Evolutionary conservation across 1,140 invertebrate species (phyloP).

Genomic region (Gerris buenoi): DNA sequence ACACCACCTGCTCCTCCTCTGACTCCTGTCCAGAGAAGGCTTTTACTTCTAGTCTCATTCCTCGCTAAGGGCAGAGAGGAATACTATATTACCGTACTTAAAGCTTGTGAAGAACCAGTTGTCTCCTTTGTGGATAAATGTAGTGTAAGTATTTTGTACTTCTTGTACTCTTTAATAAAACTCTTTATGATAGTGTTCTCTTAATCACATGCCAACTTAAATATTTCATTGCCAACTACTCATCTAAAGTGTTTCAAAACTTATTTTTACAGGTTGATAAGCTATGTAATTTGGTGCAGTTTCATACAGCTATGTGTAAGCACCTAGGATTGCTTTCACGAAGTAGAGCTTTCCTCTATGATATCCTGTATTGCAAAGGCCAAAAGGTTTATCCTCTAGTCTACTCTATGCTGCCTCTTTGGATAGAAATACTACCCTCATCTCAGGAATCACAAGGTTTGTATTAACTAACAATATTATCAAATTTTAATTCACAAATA

Average conservation of each 20-base stretch:
- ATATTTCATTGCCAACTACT: too few relatives aligned
- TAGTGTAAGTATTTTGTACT: not conserved
- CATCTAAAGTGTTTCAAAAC: too few relatives aligned
- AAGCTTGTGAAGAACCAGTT: not conserved
- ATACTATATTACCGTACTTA: not conserved
- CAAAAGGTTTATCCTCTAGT: not conserved
- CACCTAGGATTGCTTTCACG: not conserved
- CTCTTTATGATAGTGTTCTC: too few relatives aligned
- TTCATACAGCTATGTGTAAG: not conserved
- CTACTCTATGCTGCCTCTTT: not conserved
- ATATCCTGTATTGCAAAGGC: not conserved
- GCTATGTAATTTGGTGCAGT: not conserved
- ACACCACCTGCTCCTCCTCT: conserved; percentile 4
- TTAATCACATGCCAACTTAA: too few relatives aligned
- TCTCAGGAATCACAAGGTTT: not conserved
- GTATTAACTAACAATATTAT: too few relatives aligned
- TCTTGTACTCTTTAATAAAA: too few relatives aligned
- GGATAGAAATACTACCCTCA: not conserved
- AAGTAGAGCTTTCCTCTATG: not conserved
- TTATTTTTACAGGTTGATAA: not conserved
- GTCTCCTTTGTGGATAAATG: not conserved
- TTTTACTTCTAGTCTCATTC: not conserved
- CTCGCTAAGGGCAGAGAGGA: not conserved
- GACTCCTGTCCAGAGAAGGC: not conserved
- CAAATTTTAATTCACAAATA: too few relatives aligned